These are phyloP conservation scores for Gavialis gangeticus DNA, from an alignment of 2,113 vertebrate genomes.

Conservation along the genomic window DNA sequence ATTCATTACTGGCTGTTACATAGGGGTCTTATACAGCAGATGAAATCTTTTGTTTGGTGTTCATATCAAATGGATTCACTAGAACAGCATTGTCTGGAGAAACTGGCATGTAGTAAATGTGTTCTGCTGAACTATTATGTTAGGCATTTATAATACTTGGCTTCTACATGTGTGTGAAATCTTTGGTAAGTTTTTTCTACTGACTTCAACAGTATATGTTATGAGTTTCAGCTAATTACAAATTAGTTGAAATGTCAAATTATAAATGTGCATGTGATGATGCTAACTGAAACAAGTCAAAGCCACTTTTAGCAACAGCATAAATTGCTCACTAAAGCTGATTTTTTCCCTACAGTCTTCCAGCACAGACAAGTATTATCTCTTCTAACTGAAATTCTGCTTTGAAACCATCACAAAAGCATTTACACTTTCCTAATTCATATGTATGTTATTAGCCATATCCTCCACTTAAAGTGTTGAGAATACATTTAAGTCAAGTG, in stretches of 20 bases:
- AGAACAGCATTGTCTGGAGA: not conserved
- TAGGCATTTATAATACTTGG: not conserved
- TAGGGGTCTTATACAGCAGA: not conserved
- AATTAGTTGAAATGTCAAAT: not conserved
- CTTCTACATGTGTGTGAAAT: not conserved
- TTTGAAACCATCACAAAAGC: not conserved
- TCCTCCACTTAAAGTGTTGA: rapidly evolving
- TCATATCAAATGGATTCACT: not conserved
- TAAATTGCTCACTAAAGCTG: not conserved
- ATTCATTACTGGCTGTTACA: rapidly evolving
- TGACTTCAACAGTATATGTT: not conserved
- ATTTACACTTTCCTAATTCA: not conserved
- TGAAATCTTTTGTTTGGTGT: not conserved
- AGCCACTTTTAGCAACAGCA: not conserved
- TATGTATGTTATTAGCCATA: not conserved
- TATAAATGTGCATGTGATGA: rapidly evolving
- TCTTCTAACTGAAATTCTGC: rapidly evolving
- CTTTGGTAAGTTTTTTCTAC: not conserved
- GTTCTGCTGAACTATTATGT: not conserved
- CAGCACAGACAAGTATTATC: not conserved
- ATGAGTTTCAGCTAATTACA: rapidly evolving
- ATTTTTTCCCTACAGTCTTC: not conserved
- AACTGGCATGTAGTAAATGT: not conserved
- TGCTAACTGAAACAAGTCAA: not conserved
- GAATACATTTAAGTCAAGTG: rapidly evolving